Base-by-base conservation (phyloP, 2,113 vertebrate species). In the Tretioscincus oriximinensis region DNA sequence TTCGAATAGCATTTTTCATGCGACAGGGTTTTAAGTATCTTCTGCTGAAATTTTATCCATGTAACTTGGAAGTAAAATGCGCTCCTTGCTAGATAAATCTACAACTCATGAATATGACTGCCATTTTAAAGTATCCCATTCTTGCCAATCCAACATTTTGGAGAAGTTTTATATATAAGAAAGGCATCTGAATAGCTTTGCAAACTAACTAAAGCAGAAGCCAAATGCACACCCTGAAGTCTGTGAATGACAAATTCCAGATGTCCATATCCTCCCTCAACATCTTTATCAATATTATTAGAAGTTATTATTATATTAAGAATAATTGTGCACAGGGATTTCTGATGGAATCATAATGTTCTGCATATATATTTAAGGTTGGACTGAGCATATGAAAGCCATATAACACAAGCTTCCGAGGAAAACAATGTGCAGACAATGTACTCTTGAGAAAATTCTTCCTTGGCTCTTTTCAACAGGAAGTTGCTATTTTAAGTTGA, bases 341-440 rank as follows among this genome's bases (percentile, higher is more conserved):
- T 82, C 85, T 76, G 69, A 84, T 87, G 78, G 28, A n/a, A 78
- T 16, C 74, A 9, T 0, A 0, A 70, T 85, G 90, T 87, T 84
- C 77, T 84, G 73, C 73, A 85, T 81, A 84, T 65, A 77, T 84
- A 90, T 86, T 93, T 91, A 91, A 93, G 87, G 88, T 78, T 89
- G 81, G 66, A 77, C 41, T 89, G 81, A 92, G 77, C 80, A 91
- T 85, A 87, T 84, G 81, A 89, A 91, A 85, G 60, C 70, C 70
- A 89, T 69, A 84, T 21, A 85, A 54, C 77, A 88, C 83, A 51
- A 85, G 28, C 77, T 88, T 88, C 73, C 78, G 61, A 29, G 68
- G 10, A 22, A 65, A 88, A 85, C 78, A 51, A 68, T 67, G 73
- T 86, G 8, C 63, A 89, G 88, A 71, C 6, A 69, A 78, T 77